Conservation (phyloP, 2,113 vertebrate species). For the Cettia cetti region DNA sequence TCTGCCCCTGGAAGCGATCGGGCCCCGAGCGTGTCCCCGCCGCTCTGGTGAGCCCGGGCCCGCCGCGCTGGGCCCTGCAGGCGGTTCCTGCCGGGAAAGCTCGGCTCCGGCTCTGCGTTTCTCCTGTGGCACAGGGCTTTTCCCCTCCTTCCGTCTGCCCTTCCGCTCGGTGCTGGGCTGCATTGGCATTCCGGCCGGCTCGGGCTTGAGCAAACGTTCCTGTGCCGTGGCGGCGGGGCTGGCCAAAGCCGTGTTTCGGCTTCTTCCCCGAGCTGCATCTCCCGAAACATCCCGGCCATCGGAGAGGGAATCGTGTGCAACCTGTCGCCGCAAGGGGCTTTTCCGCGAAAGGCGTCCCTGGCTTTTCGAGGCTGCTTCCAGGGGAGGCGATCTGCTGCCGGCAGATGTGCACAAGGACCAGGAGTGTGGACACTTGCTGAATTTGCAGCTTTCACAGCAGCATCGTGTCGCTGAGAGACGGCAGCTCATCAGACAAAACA, state of each 20-base stretch:
- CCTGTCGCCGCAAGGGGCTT: neutral
- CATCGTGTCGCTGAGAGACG: neutral
- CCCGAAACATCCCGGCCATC: neutral
- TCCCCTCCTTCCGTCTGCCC: neutral
- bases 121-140: neutral
- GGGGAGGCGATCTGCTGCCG: neutral
- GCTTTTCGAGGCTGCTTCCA: neutral
- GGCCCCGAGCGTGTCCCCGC: no score
- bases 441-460: neutral
- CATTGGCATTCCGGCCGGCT: conserved; percentile 30
- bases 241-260: rapidly evolving
- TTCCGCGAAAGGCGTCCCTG: rapidly evolving
- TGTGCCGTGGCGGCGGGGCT: neutral
- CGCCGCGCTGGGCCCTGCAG: neutral
- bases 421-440: neutral
- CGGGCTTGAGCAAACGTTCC: neutral
- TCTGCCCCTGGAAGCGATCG: no score
- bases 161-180: neutral
- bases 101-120: neutral
- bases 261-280: neutral
- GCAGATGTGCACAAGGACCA: rapidly evolving
- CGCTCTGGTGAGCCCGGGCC: no score
- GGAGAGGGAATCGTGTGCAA: neutral
- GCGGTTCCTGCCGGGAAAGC: neutral
- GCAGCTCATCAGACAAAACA: neutral